Conservation (phyloP, 1,140 invertebrate species). For the Drosophila sturtevanti region DNA sequence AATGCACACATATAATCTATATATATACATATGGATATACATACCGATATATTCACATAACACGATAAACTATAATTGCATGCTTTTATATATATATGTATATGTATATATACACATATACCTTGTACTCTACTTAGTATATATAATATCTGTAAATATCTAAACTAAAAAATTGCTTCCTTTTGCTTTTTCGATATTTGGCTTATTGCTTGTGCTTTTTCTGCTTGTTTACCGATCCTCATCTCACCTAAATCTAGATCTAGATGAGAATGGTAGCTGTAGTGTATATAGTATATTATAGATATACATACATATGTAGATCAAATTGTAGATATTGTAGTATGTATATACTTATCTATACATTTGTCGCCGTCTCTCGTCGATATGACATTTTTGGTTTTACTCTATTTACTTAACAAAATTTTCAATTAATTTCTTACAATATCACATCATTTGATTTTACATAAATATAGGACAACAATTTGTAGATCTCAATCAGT, state of each 20-base stretch:
- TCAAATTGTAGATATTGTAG: no score
- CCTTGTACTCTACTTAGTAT: not conserved
- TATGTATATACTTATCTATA: no score
- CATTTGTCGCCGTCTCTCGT: no score
- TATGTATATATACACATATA: not conserved
- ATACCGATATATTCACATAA: not conserved
- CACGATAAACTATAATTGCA: not conserved
- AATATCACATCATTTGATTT: slow-evolving; percentile 39
- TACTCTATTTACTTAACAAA: not conserved
- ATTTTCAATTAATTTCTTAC: slow-evolving; percentile 16
- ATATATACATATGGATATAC: no score
- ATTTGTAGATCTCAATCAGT: slow-evolving; percentile 41
- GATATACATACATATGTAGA: not conserved
- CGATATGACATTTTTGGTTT: not conserved
- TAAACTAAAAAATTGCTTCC: not conserved
- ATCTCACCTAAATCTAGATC: not conserved
- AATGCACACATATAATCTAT: not conserved
- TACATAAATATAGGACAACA: slow-evolving; percentile 70
- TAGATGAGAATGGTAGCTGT: not conserved
- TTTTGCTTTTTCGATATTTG: not conserved
- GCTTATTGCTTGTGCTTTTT: not conserved
- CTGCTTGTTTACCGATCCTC: not conserved
- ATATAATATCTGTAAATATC: not conserved
- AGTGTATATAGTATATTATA: not conserved
- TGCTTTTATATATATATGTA: not conserved